Evolutionary conservation across 2,797 vertebrate genomes (phyloP), one percentile per base, ranked within the genome.

Genomic region (Trematomus bernacchii): DNA sequence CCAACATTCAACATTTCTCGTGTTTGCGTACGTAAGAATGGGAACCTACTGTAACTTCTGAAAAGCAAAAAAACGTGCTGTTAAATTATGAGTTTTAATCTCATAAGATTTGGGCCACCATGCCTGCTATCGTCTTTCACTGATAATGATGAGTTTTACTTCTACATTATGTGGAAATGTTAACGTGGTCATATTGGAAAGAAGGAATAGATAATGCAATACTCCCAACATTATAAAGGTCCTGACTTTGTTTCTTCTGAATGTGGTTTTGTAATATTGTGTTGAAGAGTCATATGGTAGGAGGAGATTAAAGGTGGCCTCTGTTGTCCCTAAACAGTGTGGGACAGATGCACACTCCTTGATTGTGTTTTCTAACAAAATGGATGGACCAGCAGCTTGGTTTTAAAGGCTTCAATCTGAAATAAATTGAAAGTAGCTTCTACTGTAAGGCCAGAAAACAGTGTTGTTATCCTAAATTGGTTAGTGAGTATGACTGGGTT

Each of bases 1-100:
- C 76, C 65, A 81, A 79, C 62, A 64, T 71, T 47, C 23, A 70
- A 50, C 59, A 58, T 59, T 62, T 42, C 63, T 37, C 0, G 6
- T 37, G 8, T 58, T 42, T 54, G 58, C 33, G 27, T 1, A 27
- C 27, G 27, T 27, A 27, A 9, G 40, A 52, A 12, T 27, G 3
- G 1, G 13, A 5, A 77, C 3, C 2, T 14, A 4, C n/a, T 11
- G 12, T 6, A 0, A 64, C 47, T 16, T 23, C 46, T 46, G 11
- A 50, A 44, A 57, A 68, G n/a, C 0, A 47, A 61, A 50, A 47
- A 61, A 23, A n/a, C 1, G 12, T 19, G 33, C 58, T 30, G 0
- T 9, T 3, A 19, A 21, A 65, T 43, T 1, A 21, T 37, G 2
- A 8, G 1, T 30, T 50, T 30, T 48, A 50, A 50, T 57, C 10